phyloP scores from a whole-genome alignment of 2,113 vertebrate species.

The Capreolus pygargus region DNA sequence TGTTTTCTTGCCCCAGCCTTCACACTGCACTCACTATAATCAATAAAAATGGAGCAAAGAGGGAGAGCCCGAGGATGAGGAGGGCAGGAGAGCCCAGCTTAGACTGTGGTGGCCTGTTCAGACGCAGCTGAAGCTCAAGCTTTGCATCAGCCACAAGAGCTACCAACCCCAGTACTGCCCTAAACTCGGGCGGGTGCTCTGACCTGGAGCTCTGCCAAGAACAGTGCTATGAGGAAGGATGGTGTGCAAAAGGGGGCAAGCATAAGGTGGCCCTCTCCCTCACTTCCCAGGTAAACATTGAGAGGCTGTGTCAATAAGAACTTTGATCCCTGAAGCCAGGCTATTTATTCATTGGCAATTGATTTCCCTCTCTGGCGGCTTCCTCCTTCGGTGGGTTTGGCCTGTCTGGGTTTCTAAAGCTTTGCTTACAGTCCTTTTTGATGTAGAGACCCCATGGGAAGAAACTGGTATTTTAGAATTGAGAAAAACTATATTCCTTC shows the following conservation, averaged over 20 bases:
- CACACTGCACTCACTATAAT: neutral
- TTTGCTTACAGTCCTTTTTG: neutral
- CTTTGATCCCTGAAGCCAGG: constrained; percentile 41
- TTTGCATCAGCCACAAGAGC: neutral
- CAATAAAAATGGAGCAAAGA: neutral
- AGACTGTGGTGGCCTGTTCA: neutral
- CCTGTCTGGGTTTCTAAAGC: neutral
- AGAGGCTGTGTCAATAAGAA: constrained; percentile 53
- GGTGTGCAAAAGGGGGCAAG: neutral
- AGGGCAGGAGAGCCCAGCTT: neutral
- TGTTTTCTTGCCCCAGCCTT: neutral
- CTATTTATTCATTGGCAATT: neutral
- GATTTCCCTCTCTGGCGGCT: neutral
- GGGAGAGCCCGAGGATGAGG: neutral
- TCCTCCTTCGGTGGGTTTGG: neutral
- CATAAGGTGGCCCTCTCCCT: neutral
- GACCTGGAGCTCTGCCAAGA: neutral
- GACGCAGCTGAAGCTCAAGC: neutral
- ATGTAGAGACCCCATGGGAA: neutral
- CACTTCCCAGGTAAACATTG: constrained; percentile 13
- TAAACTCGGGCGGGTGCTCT: neutral
- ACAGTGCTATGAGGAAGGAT: neutral
- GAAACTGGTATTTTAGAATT: neutral
- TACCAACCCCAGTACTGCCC: neutral
- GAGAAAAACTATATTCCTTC: constrained; percentile 13